Conservation (phyloP, 2,888 invertebrate species). For the Drosophila subsilvestris region DNA sequence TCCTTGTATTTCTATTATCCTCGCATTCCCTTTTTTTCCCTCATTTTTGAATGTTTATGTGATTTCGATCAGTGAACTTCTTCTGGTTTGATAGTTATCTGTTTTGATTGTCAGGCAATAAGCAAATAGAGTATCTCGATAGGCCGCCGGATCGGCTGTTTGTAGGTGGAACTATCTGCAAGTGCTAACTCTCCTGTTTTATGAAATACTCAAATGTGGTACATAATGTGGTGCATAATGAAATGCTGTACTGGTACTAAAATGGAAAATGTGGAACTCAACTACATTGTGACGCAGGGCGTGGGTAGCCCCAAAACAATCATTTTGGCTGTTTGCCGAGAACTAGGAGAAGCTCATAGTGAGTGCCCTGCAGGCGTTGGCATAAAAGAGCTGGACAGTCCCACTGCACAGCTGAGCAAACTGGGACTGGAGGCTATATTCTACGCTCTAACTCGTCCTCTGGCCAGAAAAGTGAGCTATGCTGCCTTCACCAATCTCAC, state of each 20-base stretch:
- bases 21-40: no score
- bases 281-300: conserved; percentile 98
- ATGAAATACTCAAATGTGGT: no score
- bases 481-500: conserved; percentile 95
- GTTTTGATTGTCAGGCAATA: no score
- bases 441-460: conserved; percentile 95
- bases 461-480: conserved; percentile 99
- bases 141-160: no score
- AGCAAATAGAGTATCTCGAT: no score
- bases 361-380: conserved; percentile 93
- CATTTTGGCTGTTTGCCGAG: conserved; percentile 93
- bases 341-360: conserved; percentile 99
- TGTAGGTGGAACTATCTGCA: no score
- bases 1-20: not conserved
- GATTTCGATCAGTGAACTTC: conserved; percentile 1
- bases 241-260: no score
- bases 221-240: no score
- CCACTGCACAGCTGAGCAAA: conserved; percentile 86
- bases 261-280: conserved; percentile 58
- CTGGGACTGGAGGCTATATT: conserved; percentile 96
- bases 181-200: no score
- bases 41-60: not conserved
- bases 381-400: conserved; percentile 89
- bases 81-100: no score
- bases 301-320: conserved; percentile 86